These are phyloP conservation scores for Platanista minor DNA, from an alignment of 2,113 vertebrate species.

Conservation along the genomic window DNA sequence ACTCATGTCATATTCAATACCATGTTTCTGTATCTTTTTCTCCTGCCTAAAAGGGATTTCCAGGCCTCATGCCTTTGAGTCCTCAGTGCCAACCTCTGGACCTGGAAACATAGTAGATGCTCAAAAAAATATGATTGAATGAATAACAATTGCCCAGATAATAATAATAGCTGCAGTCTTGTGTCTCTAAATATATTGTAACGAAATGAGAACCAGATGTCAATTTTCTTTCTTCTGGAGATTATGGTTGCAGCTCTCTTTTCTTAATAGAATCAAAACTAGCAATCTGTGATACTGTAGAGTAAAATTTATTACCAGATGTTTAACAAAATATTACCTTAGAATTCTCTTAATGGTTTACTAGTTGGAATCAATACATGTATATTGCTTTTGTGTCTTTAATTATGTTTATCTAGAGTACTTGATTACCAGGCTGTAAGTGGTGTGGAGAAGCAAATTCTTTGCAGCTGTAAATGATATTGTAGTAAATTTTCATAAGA, in stretches of 20 bases:
- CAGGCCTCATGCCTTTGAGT: not conserved
- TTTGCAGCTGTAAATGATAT: constrained; percentile 50
- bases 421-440: constrained; percentile 52
- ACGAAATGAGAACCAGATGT: not conserved
- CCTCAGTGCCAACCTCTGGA: not conserved
- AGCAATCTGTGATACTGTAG: constrained; percentile 33
- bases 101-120: not conserved
- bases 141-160: not conserved
- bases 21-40: not conserved
- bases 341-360: constrained; percentile 74
- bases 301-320: constrained; percentile 76
- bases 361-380: constrained; percentile 74
- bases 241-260: constrained; percentile 43
- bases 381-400: constrained; percentile 73
- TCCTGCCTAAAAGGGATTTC: not conserved
- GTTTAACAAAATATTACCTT: constrained; percentile 76
- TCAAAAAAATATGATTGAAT: not conserved
- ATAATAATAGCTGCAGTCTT: not conserved
- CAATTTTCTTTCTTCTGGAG: constrained; percentile 62
- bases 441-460: constrained; percentile 40
- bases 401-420: constrained; percentile 75
- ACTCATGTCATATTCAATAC: not conserved
- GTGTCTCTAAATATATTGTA: not conserved
- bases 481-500: constrained; percentile 55
- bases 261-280: constrained; percentile 47